Evolutionary conservation across 2,797 vertebrate genomes (phyloP).

Genomic region (Hipposideros larvatus): DNA sequence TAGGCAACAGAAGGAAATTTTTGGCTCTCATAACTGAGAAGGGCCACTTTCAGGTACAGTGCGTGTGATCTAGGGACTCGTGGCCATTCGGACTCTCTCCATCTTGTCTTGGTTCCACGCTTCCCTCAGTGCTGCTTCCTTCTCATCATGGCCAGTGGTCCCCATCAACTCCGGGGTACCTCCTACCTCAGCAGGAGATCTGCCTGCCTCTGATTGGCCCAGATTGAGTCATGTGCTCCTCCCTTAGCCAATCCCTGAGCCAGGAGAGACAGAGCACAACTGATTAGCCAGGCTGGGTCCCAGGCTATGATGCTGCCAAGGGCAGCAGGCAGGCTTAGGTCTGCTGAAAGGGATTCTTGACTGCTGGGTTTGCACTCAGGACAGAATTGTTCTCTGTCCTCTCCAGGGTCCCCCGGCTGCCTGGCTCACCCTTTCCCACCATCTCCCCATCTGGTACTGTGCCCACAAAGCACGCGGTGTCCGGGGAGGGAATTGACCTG

Average conservation of each 20-base stretch:
- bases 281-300: not conserved
- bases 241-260: not conserved
- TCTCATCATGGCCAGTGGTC: not conserved
- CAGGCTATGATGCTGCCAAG: not conserved
- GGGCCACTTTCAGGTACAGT: not conserved
- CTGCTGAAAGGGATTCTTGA: not conserved
- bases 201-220: not conserved
- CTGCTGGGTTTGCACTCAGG: accelerated
- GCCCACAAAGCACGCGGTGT: accelerated
- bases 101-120: not conserved
- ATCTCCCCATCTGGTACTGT: not conserved
- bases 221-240: not conserved
- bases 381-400: not conserved
- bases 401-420: not conserved
- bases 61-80: not conserved
- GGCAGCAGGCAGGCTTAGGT: not conserved
- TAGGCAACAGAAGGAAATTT: not conserved
- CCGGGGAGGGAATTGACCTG: not conserved
- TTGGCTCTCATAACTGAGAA: accelerated
- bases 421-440: not conserved
- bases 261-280: accelerated
- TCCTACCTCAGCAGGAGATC: not conserved
- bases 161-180: accelerated
- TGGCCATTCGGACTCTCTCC: not conserved
- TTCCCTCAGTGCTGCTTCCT: not conserved